These are phyloP conservation scores for Mechanitis messenoides DNA, from an alignment of 2,888 invertebrate genomes.

Conservation along the genomic window DNA sequence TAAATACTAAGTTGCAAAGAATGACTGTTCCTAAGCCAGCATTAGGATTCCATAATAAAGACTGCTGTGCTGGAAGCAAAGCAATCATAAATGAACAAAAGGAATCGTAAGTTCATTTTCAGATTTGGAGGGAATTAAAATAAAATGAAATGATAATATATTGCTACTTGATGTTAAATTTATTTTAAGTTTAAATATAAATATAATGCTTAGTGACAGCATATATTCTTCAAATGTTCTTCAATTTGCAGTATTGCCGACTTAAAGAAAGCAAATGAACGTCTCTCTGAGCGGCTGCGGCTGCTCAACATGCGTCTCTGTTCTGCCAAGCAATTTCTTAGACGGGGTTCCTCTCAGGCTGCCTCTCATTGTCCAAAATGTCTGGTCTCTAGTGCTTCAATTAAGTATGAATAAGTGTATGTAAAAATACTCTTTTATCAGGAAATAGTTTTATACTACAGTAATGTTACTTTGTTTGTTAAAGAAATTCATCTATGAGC, in stretches of 20 bases:
- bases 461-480: slow-evolving; percentile 23
- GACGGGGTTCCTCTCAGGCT: slow-evolving; percentile 34
- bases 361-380: slow-evolving; percentile 31
- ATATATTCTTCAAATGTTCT: too few species aligned
- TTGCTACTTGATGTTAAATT: too few species aligned
- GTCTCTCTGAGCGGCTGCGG: slow-evolving; percentile 49
- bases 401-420: slow-evolving; percentile 36
- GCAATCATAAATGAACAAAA: slow-evolving; percentile 50
- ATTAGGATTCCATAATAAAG: slow-evolving; percentile 39
- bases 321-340: slow-evolving; percentile 59
- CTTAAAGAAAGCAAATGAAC: slow-evolving; percentile 47
- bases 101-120: slow-evolving; percentile 44
- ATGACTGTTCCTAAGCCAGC: slow-evolving; percentile 41
- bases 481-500: slow-evolving; percentile 45
- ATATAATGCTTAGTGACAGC: too few species aligned
- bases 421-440: too few species aligned
- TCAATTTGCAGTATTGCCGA: slow-evolving; percentile 46
- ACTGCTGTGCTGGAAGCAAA: slow-evolving; percentile 45
- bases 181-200: too few species aligned
- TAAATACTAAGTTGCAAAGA: slow-evolving; percentile 54
- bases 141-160: background rate
- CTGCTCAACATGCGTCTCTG: slow-evolving; percentile 55
- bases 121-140: background rate
- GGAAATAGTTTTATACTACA: too few species aligned
- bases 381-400: slow-evolving; percentile 29